Base-by-base conservation (phyloP, 2,888 invertebrate species). In the Argyra leucocephala region DNA sequence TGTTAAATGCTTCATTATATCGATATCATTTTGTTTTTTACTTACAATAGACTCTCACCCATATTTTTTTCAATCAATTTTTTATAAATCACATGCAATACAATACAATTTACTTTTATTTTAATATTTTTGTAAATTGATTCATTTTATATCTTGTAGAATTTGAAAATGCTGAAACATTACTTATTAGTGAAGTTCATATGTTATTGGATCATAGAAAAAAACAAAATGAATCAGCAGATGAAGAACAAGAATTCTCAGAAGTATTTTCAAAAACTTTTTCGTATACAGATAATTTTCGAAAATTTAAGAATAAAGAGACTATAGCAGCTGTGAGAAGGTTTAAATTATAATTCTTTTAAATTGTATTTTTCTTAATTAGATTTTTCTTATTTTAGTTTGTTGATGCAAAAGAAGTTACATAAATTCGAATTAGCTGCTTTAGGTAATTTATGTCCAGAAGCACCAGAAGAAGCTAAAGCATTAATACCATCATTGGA, bases 401-500 rank as follows among this genome's bases (percentile, higher is more conserved):
- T 96, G 66, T 81, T 97, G 63, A 91, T 91, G 83, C 91, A 93
- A 75, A 97, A 97, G 76, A 96, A 95, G 76, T 81, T 96, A 18
- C 99, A 99, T 80, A 98, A 98, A 82, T 99, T 97, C 82, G 99
- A 99, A 81, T 83, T 99, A 66, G 98, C 98, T 0, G 94, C 96
- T 18, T 83, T 99, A 71, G 97, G 97, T 1, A 99, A 99, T 81
- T 82, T 99, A n/a, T 98, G 98, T 74, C 99, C 99, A 0, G 98
- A 98, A 81, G 96, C 93, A 58, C 91, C 97, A 0, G 98, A 99
- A 76, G 99, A 99, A 82, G 97, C 98, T 0, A 98, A 98, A 81
- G 92, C 97, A 22, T 82, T 98, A 15, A 96, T 99, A 76, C 98
- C 97, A 67, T 96, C 96, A 70, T 81, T 99, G 69, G 98, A 98